These are phyloP conservation scores for Baccha elongata DNA, from an alignment of 2,888 invertebrate species.

Conservation along the genomic window DNA sequence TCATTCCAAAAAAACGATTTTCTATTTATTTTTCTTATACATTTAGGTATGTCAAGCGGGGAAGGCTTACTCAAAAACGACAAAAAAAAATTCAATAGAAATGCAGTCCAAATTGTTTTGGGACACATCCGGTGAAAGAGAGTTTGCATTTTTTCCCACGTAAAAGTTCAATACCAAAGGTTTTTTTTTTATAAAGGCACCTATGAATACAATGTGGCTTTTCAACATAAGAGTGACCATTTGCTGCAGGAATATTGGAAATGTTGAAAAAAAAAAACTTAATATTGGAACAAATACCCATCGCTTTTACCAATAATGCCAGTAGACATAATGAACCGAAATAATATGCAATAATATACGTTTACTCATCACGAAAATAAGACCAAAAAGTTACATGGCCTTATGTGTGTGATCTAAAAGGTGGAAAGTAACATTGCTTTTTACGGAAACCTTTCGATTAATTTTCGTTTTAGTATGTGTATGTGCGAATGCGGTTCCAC, in stretches of 20 bases:
- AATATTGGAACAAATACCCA: too few species aligned
- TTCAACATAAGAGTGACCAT: not conserved
- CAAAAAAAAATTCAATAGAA: constrained; percentile 23
- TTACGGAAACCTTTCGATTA: too few species aligned
- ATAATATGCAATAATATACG: too few species aligned
- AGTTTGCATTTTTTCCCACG: constrained; percentile 27
- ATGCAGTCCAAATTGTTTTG: constrained; percentile 49
- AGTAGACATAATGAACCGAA: too few species aligned
- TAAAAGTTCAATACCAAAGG: constrained; percentile 14
- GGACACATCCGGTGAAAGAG: constrained; percentile 35
- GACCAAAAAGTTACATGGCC: too few species aligned
- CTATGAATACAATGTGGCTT: not conserved
- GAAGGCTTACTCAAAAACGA: constrained; percentile 1
- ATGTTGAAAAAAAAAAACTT: too few species aligned
- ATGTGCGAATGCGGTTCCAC: too few species aligned
- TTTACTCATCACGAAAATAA: too few species aligned
- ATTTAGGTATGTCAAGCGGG: constrained; percentile 7
- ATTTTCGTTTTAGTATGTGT: too few species aligned
- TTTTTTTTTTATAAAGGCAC: not conserved
- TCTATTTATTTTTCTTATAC: constrained; percentile 10
- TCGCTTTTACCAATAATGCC: too few species aligned
- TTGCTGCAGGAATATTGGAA: not conserved
- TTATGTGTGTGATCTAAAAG: too few species aligned
- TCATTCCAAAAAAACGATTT: constrained; percentile 12
- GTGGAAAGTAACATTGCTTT: too few species aligned